These are phyloP conservation scores for Chrysomela aeneicollis DNA, from an alignment of 2,888 invertebrate genomes.

Conservation along the genomic window DNA sequence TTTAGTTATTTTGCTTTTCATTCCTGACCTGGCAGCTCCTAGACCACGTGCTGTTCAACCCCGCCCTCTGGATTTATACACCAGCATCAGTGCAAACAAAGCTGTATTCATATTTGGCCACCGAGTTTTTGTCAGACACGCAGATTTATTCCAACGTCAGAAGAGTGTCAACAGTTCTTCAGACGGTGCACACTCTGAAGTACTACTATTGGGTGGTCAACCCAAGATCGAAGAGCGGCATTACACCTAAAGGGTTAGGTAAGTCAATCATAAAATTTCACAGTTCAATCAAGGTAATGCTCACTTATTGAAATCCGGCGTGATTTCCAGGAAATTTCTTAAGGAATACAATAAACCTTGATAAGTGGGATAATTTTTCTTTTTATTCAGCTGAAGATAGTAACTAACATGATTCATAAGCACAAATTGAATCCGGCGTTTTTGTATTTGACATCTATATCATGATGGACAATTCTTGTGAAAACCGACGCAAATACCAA, in stretches of 20 bases:
- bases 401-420: no score
- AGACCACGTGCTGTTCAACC: slow-evolving; percentile 99
- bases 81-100: slow-evolving; percentile 94
- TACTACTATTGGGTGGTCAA: slow-evolving; percentile 99
- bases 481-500: no score
- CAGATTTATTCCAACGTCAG: slow-evolving; percentile 97
- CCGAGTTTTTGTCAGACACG: slow-evolving; percentile 97
- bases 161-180: slow-evolving; percentile 95
- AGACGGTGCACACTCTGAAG: slow-evolving; percentile 98
- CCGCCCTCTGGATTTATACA: slow-evolving; percentile 98
- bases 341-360: no score
- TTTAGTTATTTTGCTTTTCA: slow-evolving; percentile 88
- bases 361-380: no score
- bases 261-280: slow-evolving; percentile 40
- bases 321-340: no score
- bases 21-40: slow-evolving; percentile 94
- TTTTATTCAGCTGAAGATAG: no score
- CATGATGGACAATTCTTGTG: no score
- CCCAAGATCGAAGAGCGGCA: slow-evolving; percentile 93
- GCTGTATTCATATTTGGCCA: slow-evolving; percentile 96
- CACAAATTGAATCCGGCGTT: no score
- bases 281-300: no score
- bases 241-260: slow-evolving; percentile 95
- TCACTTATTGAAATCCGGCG: no score
- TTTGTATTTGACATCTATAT: no score